These are phyloP conservation scores for Lordiphosa fenestrarum DNA, from an alignment of 2,888 invertebrate genomes.

Conservation along the genomic window DNA sequence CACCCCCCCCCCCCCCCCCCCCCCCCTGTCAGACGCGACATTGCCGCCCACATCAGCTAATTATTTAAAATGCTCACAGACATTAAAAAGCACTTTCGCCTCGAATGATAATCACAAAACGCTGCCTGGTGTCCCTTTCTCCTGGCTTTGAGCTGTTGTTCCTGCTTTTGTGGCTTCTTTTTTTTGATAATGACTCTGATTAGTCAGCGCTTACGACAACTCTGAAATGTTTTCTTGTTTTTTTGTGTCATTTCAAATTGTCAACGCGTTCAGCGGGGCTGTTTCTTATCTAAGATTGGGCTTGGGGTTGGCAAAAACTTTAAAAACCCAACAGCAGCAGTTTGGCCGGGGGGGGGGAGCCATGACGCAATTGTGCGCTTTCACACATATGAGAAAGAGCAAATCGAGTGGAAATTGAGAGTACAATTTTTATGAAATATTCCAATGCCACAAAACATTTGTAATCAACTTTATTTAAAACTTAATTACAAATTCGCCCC, in stretches of 20 bases:
- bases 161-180: conserved; percentile 33
- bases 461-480: too few species aligned
- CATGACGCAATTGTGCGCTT: too few species aligned
- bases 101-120: conserved; percentile 63
- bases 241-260: conserved; percentile 20
- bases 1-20: background rate
- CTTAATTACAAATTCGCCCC: too few species aligned
- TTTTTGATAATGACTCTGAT: conserved; percentile 63
- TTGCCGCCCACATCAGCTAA: conserved; percentile 55
- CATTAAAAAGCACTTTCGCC: conserved; percentile 71
- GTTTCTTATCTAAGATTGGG: conserved; percentile 17
- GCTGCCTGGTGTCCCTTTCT: conserved; percentile 16
- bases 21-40: conserved; percentile 9
- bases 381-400: too few species aligned
- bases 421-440: too few species aligned
- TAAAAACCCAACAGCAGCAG: too few species aligned
- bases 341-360: too few species aligned
- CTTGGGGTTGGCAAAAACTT: too few species aligned
- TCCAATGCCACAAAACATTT: too few species aligned
- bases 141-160: conserved; percentile 7
- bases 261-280: conserved; percentile 22
- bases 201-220: conserved; percentile 70
- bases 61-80: conserved; percentile 71
- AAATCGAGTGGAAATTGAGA: too few species aligned
- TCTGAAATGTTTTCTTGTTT: conserved; percentile 45